A percentile compares a stretch with the other conserved stretches of the same genome.
phyloP scores from a whole-genome alignment of 2,113 vertebrate species.

The Oreochromis niloticus region DNA sequence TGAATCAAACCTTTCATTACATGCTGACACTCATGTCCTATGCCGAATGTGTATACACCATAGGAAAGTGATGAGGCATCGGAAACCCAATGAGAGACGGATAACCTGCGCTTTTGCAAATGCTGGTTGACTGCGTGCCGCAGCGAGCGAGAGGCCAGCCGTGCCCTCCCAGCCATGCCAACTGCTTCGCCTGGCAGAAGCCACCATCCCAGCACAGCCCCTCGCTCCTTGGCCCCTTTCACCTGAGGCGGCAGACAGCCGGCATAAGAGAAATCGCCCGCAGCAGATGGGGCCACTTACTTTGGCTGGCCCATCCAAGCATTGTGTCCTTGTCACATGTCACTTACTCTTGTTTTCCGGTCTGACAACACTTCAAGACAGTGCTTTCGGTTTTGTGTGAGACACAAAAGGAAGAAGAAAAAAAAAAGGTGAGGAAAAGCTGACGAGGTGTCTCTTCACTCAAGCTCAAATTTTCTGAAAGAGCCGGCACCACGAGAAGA shows the following conservation, averaged over 20 bases:
- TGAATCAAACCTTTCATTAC: conserved; percentile 69
- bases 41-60: conserved; percentile 23
- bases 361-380: conserved; percentile 64
- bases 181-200: conserved; percentile 43
- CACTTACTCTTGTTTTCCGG: conserved; percentile 68
- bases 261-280: conserved; percentile 57
- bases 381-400: conserved; percentile 38
- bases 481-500: conserved; percentile 48
- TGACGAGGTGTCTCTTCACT: conserved; percentile 56
- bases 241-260: conserved; percentile 60
- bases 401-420: conserved; percentile 50
- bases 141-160: background rate
- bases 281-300: conserved; percentile 66
- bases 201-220: conserved; percentile 1
- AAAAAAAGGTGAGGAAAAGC: conserved; percentile 47
- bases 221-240: conserved; percentile 24
- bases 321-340: conserved; percentile 74
- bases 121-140: background rate
- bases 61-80: conserved; percentile 55
- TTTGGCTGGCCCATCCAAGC: conserved; percentile 54
- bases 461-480: conserved; percentile 56
- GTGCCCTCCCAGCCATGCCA: conserved; percentile 32
- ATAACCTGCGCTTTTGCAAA: conserved; percentile 53
- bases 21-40: conserved; percentile 52
- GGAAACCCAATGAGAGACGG: conserved; percentile 57